Conservation (phyloP, 2,113 vertebrate species). For the Alouatta palliata region DNA sequence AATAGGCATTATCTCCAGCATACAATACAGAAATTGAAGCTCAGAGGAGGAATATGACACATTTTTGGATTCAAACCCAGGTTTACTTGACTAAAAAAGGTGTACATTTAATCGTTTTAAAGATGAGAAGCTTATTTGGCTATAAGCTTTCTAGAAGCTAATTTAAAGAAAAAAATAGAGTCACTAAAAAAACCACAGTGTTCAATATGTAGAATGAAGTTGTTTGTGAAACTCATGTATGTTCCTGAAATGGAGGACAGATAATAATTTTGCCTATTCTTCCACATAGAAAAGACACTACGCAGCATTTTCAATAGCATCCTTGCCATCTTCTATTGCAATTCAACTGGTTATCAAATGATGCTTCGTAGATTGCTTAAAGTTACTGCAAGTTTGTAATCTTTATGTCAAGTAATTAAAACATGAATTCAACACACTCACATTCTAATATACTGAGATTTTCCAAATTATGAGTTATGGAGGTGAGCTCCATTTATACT, state of each 20-base stretch:
- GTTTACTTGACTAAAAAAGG: not conserved
- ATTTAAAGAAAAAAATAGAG: not conserved
- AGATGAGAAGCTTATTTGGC: not conserved
- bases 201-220: not conserved
- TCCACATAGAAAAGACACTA: not conserved
- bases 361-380: not conserved
- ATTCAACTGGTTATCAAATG: not conserved
- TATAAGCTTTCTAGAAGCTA: not conserved
- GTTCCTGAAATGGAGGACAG: not conserved
- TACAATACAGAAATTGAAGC: not conserved
- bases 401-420: not conserved
- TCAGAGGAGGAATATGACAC: not conserved
- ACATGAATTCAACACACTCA: not conserved
- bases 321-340: not conserved
- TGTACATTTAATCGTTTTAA: not conserved
- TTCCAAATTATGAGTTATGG: not conserved
- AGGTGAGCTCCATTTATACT: not conserved
- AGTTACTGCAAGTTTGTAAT: not conserved
- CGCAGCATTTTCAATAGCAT: not conserved
- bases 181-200: not conserved
- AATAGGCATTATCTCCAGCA: not conserved
- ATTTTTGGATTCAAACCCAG: not conserved
- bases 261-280: not conserved
- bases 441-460: not conserved
- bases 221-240: not conserved